Evolutionary conservation across 2,888 invertebrate genomes (phyloP), one percentile per base, ranked within the genome.

Genomic region (Anthoptus insignis): DNA sequence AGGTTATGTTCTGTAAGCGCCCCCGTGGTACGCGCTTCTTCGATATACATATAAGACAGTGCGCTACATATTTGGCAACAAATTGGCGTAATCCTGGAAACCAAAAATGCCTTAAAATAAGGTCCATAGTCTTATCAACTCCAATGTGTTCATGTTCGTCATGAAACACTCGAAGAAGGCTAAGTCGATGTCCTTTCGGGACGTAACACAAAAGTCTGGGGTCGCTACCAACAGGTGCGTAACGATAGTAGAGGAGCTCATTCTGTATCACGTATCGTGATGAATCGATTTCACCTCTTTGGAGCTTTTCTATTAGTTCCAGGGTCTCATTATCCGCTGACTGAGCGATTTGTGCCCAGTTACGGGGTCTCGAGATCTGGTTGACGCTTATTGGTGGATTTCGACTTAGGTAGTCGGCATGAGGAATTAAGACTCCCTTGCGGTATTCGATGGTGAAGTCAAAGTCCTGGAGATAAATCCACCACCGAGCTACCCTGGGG

Each of bases 401-500:
- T 5, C 37, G 37, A n/a, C 37, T 37, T 8, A 37, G 37, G 6
- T 37, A 37, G 37, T 37, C 37, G 37, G 37, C 37, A 9, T 37
- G 37, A 8, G n/a, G 37, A 3, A 37, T 37, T 37, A 37, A 3
- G n/a, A n/a, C n/a, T n/a, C n/a, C n/a, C n/a, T n/a, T n/a, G n/a
- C n/a, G n/a, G n/a, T n/a, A n/a, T n/a, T 37, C 37, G 9, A 37
- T 37, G 8, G n/a, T 8, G n/a, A 37, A 37, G 13, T 37, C 8
- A n/a, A 37, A 37, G n/a, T 37, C 37, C n/a, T n/a, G 37, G n/a
- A 37, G 37, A 9, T 37, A 37, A 37, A 37, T 3, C 67, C 67
- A 67, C 64, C 64, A 67, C 22, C 67, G 39, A 1, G 67, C 65
- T 1, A 74, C 76, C 58, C 86, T 81, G n/a, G 79, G 65, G n/a